Percentiles rank a stretch among this genome's conserved stretches.
These are phyloP conservation scores for Parazoanthus swiftii DNA, from an alignment of 92 coral and sea anemone species.

Conservation along the genomic window DNA sequence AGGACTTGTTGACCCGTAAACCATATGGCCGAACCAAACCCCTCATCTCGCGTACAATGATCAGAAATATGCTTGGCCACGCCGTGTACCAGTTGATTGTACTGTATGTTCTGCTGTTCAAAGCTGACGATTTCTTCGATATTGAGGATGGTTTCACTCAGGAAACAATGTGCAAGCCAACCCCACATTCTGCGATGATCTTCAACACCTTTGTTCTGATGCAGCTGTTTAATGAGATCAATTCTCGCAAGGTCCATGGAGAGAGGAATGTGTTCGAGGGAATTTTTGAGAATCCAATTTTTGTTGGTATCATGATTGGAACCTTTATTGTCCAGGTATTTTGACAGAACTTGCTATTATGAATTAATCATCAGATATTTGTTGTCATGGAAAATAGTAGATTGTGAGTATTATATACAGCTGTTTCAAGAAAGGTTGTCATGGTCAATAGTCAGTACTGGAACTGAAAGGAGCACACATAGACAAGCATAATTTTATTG, in stretches of 20 bases:
- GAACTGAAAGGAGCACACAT: no score
- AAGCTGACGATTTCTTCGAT: slow-evolving; percentile 73
- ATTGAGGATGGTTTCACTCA: slow-evolving; percentile 67
- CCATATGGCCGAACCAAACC: slow-evolving; percentile 87
- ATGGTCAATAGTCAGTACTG: no score
- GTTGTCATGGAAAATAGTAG: no score
- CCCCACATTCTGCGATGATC: slow-evolving; percentile 78
- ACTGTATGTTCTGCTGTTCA: slow-evolving; percentile 71
- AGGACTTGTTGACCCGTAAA: slow-evolving; percentile 66
- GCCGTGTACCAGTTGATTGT: slow-evolving; percentile 70
- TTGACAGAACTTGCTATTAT: background rate
- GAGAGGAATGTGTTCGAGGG: slow-evolving; percentile 82
- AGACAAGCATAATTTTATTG: no score
- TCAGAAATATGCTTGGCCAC: slow-evolving; percentile 86
- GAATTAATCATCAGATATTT: no score
- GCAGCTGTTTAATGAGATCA: slow-evolving; percentile 90
- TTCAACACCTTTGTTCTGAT: slow-evolving; percentile 84
- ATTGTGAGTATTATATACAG: no score
- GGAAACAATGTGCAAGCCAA: slow-evolving; percentile 62
- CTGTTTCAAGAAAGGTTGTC: no score
- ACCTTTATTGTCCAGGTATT: slow-evolving; percentile 75
- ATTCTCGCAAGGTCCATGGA: slow-evolving; percentile 73
- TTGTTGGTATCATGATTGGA: slow-evolving; percentile 68
- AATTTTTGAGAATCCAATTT: slow-evolving; percentile 60
- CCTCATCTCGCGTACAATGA: slow-evolving; percentile 75